Evolutionary conservation across 2,797 vertebrate genomes (phyloP).

Genomic region (Tapirus indicus): DNA sequence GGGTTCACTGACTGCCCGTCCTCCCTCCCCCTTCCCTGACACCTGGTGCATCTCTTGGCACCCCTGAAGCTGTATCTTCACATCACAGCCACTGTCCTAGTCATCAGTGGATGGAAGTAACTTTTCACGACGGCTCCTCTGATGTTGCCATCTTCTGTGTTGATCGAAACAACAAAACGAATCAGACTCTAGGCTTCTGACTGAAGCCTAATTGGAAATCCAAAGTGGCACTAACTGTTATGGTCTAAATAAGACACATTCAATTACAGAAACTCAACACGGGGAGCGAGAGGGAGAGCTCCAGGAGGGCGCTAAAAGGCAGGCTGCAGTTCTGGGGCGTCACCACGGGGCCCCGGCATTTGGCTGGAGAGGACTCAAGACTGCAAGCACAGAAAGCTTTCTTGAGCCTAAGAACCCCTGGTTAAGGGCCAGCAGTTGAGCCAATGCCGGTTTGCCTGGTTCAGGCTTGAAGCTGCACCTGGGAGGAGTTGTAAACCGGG

Average conservation of each 20-base stretch:
- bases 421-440: not conserved
- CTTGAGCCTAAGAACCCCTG: not conserved
- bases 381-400: not conserved
- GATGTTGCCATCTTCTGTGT: conserved; percentile 83
- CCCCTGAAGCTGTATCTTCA: conserved; percentile 54
- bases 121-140: conserved; percentile 81
- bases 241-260: conserved; percentile 88
- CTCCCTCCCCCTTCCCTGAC: no score
- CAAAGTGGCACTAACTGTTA: conserved; percentile 87
- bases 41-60: not conserved
- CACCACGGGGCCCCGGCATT: not conserved
- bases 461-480: not conserved
- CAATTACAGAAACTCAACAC: conserved; percentile 73
- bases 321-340: not conserved
- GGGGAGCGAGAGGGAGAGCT: not conserved
- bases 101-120: conserved; percentile 83
- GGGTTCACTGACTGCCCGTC: not conserved
- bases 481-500: not conserved
- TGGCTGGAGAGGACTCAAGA: not conserved
- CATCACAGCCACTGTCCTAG: conserved; percentile 71
- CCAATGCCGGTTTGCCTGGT: not conserved
- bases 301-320: not conserved
- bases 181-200: conserved; percentile 82
- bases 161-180: conserved; percentile 85
- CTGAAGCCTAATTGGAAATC: conserved; percentile 89